Base-by-base conservation (phyloP, 2,888 invertebrate genomes). In the Eristalis pertinax region DNA sequence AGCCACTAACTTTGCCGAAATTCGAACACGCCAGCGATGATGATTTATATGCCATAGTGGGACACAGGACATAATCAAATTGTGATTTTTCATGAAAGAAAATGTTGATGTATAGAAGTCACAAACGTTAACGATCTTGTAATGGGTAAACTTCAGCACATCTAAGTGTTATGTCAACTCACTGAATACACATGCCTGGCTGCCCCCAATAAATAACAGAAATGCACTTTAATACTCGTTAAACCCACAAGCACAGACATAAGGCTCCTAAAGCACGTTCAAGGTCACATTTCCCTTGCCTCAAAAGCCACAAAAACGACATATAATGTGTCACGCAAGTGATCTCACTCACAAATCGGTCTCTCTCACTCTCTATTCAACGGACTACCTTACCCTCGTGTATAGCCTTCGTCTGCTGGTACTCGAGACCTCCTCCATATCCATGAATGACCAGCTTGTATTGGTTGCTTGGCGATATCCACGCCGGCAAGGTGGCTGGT, bases 371-470 rank as follows among this genome's bases (percentile, higher is more conserved):
- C 15, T 13, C 11, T 64, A 1, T 0, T 38, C 64, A 2, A 11
- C 62, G 22, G 68, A 43, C 2, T 35, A 41, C 4, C 19, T 88
- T 84, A 90, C 90, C 90, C 38, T 79, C 77, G 68, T 90, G 88
- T 41, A 90, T 89, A 22, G 86, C 87, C 70, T 90, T 91, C 0
- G 91, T 92, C 22, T 92, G 92, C 81, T 90, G 91, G 64, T 89
- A 89, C 87, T 93, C 93, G 13, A 92, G 89, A 56, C 90, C 89
- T 15, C 93, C 93, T 10, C 93, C 93, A 89, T 93, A 94, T 41
- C 94, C 94, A 88, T 94, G 94, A 29, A 94, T 89, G 8, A 90
- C 87, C 32, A 90, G 43, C 83, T 90, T 90, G 56, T 89, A 89
- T 29, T 88, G 82, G 79, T 89, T 89, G 10, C 56, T 64, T 32